Evolutionary conservation across 2,797 vertebrate genomes (phyloP).

Genomic region (Amniataba percoides): DNA sequence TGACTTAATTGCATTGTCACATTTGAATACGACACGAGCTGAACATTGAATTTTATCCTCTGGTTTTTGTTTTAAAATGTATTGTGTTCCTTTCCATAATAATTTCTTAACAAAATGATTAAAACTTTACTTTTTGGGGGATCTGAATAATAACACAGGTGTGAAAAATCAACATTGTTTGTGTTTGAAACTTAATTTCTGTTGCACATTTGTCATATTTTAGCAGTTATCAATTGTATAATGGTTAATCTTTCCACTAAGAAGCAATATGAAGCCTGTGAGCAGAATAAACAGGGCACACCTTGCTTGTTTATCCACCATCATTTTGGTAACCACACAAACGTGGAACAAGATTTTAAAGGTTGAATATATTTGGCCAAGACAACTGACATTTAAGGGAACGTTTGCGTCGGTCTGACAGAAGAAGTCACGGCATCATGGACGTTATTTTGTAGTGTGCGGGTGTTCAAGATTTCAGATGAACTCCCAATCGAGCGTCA

Average conservation of each 20-base stretch:
- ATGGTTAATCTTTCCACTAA: not conserved
- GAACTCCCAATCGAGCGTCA: too few species aligned
- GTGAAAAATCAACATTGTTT: too few species aligned
- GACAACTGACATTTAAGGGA: not conserved
- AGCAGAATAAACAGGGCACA: not conserved
- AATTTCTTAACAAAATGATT: not conserved
- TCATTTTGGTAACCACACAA: not conserved
- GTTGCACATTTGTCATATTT: not conserved
- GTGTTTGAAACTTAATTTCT: not conserved
- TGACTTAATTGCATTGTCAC: not conserved
- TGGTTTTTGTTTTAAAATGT: not conserved
- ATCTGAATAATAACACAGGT: not conserved
- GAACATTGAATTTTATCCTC: not conserved
- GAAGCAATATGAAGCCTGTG: not conserved
- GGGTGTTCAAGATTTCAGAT: not conserved
- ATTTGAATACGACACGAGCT: not conserved
- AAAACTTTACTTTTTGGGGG: not conserved
- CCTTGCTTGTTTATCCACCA: not conserved
- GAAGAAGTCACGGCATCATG: not conserved
- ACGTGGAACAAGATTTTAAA: not conserved
- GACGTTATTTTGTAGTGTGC: not conserved
- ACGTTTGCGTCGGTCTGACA: not conserved
- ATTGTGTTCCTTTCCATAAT: not conserved
- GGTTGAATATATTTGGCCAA: not conserved
- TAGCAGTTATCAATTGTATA: not conserved